Percentiles rank a stretch among this genome's conserved stretches.
Evolutionary conservation across 1,140 invertebrate species (phyloP).

Genomic region (Augochlora pura): DNA sequence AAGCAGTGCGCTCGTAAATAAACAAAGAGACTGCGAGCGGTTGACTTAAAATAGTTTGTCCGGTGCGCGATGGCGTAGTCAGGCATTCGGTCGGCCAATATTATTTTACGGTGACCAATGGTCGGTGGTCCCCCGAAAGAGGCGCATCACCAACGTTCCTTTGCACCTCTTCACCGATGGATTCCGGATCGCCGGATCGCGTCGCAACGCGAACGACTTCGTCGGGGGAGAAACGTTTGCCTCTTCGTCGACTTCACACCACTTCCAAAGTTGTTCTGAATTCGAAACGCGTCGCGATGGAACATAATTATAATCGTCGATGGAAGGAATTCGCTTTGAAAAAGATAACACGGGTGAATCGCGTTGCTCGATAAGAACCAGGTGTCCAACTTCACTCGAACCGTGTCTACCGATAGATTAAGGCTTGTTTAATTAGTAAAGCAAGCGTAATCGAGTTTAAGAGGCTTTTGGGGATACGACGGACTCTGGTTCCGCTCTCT

Average conservation of each 20-base stretch:
- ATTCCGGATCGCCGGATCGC: not conserved
- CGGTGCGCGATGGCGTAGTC: constrained; percentile 11
- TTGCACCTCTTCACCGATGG: constrained; percentile 49
- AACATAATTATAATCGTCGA: no score
- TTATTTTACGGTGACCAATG: constrained; percentile 61
- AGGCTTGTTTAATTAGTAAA: not conserved
- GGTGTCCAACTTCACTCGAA: not conserved
- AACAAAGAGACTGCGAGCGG: constrained; percentile 42
- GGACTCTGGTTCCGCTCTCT: not conserved
- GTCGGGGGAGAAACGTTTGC: no score
- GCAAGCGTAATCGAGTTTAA: not conserved
- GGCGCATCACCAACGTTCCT: constrained; percentile 12
- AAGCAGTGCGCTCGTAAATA: constrained; percentile 59
- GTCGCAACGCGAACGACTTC: no score
- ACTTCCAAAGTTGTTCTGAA: no score
- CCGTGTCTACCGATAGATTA: not conserved
- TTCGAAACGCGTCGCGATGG: no score
- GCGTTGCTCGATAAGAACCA: not conserved
- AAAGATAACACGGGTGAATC: not conserved
- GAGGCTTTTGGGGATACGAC: not conserved
- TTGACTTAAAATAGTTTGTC: constrained; percentile 56
- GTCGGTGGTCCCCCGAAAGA: constrained; percentile 21
- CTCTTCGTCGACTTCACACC: no score
- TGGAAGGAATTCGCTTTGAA: not conserved
- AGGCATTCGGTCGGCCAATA: constrained; percentile 65